phyloP scores from a whole-genome alignment of 2,113 vertebrate species.

The Hemiprocne comata region DNA sequence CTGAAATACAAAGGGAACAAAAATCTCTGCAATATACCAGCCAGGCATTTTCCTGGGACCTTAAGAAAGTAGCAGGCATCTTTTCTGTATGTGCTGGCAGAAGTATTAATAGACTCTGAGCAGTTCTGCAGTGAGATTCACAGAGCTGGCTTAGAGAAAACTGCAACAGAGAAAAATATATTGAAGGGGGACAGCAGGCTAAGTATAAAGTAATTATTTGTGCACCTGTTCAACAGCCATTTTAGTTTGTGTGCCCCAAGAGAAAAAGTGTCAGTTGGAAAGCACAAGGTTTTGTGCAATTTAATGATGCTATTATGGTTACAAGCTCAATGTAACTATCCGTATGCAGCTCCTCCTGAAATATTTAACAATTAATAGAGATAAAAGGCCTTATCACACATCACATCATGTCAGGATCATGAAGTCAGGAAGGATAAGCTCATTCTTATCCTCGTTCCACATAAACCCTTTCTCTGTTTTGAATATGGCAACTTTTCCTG shows the following conservation, averaged over 20 bases:
- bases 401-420: fast-evolving
- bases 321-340: neutral
- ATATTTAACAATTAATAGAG: slow-evolving; percentile 47
- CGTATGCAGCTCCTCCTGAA: slow-evolving; percentile 25
- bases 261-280: slow-evolving; percentile 20
- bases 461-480: neutral
- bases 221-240: slow-evolving; percentile 23
- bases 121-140: neutral
- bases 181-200: neutral
- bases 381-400: neutral
- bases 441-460: neutral
- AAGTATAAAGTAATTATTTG: slow-evolving; percentile 32
- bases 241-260: slow-evolving; percentile 15
- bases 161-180: neutral
- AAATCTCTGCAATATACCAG: neutral
- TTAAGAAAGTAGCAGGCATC: neutral
- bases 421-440: neutral
- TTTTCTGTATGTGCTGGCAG: neutral
- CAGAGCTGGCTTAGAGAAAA: neutral
- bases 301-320: neutral
- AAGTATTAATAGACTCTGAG: neutral
- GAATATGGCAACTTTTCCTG: neutral
- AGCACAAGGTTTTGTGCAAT: neutral
- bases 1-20: neutral
- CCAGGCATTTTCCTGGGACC: neutral